A percentile compares a stretch with the other conserved stretches of the same genome.
Conservation (phyloP, 2,113 vertebrate genomes). For the Cyanoramphus novaezelandiae region DNA sequence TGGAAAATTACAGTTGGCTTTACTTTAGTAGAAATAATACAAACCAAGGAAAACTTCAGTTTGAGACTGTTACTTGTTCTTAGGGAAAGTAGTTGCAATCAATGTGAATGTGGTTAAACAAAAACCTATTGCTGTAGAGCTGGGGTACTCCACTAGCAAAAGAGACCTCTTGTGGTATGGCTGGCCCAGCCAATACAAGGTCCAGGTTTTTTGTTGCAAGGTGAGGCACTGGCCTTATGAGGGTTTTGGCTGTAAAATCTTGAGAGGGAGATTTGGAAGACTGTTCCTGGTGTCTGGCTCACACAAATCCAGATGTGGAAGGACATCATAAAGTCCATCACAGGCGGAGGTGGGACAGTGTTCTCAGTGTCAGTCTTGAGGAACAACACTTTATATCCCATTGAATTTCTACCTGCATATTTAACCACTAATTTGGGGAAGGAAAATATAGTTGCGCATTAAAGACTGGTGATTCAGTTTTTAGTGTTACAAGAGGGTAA, state of each 20-base stretch:
- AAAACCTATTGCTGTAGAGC: neutral
- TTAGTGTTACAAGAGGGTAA: neutral
- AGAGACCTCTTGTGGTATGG: too few relatives aligned
- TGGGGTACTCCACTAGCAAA: neutral
- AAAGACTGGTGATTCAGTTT: neutral
- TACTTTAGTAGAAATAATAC: neutral
- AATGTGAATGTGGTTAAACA: neutral
- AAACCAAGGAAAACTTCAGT: neutral
- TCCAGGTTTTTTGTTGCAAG: neutral
- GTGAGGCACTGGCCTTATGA: neutral
- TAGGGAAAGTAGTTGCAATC: neutral
- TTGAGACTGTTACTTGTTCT: neutral
- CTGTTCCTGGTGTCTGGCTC: neutral
- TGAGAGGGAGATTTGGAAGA: neutral
- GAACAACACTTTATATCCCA: neutral
- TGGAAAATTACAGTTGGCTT: neutral
- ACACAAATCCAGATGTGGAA: neutral
- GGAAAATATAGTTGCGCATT: neutral
- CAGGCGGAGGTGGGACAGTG: fast-evolving
- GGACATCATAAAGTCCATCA: neutral
- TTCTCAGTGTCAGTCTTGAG: neutral
- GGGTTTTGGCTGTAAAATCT: neutral
- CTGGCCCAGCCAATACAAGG: neutral
- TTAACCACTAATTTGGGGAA: neutral
- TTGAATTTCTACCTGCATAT: neutral